Evolutionary conservation across 1,140 invertebrate species (phyloP), one percentile per base, ranked within the genome.

Genomic region (Chelonus insularis): DNA sequence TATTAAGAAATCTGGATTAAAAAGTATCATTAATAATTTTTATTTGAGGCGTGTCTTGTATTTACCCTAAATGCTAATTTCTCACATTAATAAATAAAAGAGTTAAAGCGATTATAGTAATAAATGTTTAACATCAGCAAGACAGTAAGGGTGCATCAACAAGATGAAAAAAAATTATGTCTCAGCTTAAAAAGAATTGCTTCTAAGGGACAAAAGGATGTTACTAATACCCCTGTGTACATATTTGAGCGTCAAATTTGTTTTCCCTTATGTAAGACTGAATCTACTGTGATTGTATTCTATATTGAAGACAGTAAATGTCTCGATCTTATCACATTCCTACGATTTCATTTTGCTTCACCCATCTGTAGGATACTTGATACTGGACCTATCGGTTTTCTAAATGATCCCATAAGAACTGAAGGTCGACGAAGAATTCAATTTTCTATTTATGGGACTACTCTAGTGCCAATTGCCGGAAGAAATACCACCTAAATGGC

Each of bases 291-390:
- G 45, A 43, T 36, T 45, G 18, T 47, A 70, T 63, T 67, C 65
- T 67, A 48, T 37, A 59, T 62, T 25, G 62, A n/a, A 60, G 67
- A 68, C 21, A 4, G 69, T 63, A 65, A 68, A 72, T 68, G 64
- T 60, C 65, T 43, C 55, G 55, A 57, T 23, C 48, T 63, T 58
- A 64, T 66, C 60, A 63, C 72, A 71, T 72, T 72, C 72, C 67
- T 57, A 63, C 51, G 68, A 61, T 74, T 72, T 74, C 71, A 72
- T 74, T 74, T 72, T 65, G 67, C 50, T 21, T 25, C 29, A n/a
- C 54, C 54, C 36, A 48, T 37, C 25, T 29, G 23, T 7, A 48
- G 20, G 56, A 62, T 60, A 66, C 60, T 57, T 63, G 64, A 66
- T 63, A 57, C 60, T 12, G 50, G 12, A 23, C 59, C 45, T 47